phyloP scores from a whole-genome alignment of 2,888 invertebrate genomes.

The Heterodera filipjevi region DNA sequence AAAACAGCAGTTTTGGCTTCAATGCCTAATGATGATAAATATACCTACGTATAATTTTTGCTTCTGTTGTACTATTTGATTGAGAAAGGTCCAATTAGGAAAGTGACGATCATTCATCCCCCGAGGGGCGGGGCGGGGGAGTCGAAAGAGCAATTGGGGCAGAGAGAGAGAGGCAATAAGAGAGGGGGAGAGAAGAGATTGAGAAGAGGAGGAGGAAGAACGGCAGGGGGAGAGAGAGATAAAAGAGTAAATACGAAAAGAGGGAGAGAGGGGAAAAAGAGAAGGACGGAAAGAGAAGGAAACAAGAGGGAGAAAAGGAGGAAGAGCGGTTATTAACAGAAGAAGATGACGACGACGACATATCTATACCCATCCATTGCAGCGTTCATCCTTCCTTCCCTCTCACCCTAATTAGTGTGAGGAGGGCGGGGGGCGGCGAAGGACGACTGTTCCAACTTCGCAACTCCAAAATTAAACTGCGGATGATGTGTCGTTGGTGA shows the following conservation, averaged over 20 bases:
- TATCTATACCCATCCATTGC: too few relatives aligned
- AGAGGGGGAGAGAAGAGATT: too few relatives aligned
- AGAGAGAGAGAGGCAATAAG: too few relatives aligned
- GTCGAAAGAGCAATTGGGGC: too few relatives aligned
- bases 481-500: background rate
- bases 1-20: background rate
- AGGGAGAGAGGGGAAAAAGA: too few relatives aligned
- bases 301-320: background rate
- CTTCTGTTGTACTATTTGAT: background rate
- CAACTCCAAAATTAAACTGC: constrained; percentile 1
- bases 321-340: background rate
- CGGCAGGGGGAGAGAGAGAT: too few relatives aligned
- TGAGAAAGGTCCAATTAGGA: background rate
- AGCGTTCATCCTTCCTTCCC: background rate
- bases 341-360: background rate
- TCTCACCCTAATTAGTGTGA: background rate
- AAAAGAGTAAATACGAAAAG: too few relatives aligned
- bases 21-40: background rate
- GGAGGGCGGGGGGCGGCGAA: background rate
- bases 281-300: too few relatives aligned
- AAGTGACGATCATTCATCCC: background rate
- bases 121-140: background rate
- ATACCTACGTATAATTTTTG: background rate
- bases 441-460: background rate
- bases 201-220: too few relatives aligned